These are phyloP conservation scores for Dendrolimus punctatus DNA, from an alignment of 1,140 invertebrate species.

Conservation along the genomic window DNA sequence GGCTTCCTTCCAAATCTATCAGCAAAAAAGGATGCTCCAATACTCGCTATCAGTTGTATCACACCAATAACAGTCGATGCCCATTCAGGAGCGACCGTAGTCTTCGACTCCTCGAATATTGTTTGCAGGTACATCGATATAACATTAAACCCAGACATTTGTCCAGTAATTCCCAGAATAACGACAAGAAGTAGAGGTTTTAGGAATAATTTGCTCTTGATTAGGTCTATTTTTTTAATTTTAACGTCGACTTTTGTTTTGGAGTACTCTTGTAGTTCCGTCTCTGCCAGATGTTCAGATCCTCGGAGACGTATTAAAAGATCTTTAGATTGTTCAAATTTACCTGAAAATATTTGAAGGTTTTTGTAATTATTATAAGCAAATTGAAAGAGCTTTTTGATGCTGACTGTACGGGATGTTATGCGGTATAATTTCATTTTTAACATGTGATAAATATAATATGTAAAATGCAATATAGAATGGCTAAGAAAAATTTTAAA, in stretches of 20 bases:
- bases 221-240: conserved; percentile 13
- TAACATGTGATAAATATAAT: too few relatives aligned
- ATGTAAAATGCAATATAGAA: too few relatives aligned
- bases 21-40: conserved; percentile 64
- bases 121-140: conserved; percentile 79
- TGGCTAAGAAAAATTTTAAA: too few relatives aligned
- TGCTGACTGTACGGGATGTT: too few relatives aligned
- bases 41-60: conserved; percentile 69
- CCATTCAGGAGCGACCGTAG: conserved; percentile 70
- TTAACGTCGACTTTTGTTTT: conserved; percentile 5
- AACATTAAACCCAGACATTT: conserved; percentile 78
- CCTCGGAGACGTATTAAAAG: conserved; percentile 21
- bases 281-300: conserved; percentile 17
- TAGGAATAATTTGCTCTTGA: conserved; percentile 20
- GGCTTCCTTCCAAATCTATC: conserved; percentile 76
- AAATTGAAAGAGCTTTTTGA: too few relatives aligned
- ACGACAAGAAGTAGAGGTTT: conserved; percentile 19
- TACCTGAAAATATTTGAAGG: too few relatives aligned
- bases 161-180: conserved; percentile 72
- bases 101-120: conserved; percentile 74
- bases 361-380: too few relatives aligned
- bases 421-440: too few relatives aligned
- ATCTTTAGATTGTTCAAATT: too few relatives aligned
- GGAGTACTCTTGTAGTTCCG: conserved; percentile 25
- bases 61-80: conserved; percentile 77